Percentiles rank a stretch among this genome's conserved stretches.
Evolutionary conservation across 1,140 invertebrate species (phyloP).

Genomic region (Pissodes strobi): DNA sequence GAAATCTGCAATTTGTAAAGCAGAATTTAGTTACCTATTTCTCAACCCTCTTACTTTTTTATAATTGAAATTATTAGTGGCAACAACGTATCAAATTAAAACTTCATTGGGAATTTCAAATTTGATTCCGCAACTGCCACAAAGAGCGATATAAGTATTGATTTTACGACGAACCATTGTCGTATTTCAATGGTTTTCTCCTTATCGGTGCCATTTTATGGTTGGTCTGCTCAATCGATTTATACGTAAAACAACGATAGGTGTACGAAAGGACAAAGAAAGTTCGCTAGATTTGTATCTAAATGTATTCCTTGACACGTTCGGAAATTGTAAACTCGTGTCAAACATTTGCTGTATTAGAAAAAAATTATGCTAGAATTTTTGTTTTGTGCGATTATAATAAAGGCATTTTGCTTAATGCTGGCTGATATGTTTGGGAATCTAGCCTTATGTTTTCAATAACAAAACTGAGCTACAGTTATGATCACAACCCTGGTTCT

Average conservation of each 20-base stretch:
- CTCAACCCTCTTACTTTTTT: too few species aligned
- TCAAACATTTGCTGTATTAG: slow-evolving; percentile 20
- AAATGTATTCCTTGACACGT: slow-evolving; percentile 36
- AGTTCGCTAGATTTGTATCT: slow-evolving; percentile 31
- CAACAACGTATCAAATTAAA: slow-evolving; percentile 7
- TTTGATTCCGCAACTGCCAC: slow-evolving; percentile 28
- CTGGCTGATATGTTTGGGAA: too few species aligned
- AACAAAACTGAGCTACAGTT: too few species aligned
- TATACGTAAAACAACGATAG: slow-evolving; percentile 30
- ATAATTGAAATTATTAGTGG: too few species aligned
- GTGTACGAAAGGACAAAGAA: slow-evolving; percentile 33
- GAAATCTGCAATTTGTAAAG: too few species aligned
- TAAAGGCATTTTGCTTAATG: too few species aligned
- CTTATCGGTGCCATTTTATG: slow-evolving; percentile 33
- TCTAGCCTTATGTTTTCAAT: too few species aligned
- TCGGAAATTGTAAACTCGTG: slow-evolving; percentile 32
- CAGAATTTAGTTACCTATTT: too few species aligned
- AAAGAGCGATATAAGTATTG: slow-evolving; percentile 22
- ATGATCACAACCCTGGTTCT: too few species aligned
- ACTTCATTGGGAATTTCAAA: slow-evolving; percentile 28
- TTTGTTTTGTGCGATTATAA: too few species aligned
- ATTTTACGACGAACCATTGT: slow-evolving; percentile 24
- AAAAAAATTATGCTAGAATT: too few species aligned
- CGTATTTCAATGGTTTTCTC: slow-evolving; percentile 35
- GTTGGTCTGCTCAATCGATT: slow-evolving; percentile 31